These are phyloP conservation scores for Neoarius graeffei DNA, from an alignment of 2,113 vertebrate genomes.

Conservation along the genomic window DNA sequence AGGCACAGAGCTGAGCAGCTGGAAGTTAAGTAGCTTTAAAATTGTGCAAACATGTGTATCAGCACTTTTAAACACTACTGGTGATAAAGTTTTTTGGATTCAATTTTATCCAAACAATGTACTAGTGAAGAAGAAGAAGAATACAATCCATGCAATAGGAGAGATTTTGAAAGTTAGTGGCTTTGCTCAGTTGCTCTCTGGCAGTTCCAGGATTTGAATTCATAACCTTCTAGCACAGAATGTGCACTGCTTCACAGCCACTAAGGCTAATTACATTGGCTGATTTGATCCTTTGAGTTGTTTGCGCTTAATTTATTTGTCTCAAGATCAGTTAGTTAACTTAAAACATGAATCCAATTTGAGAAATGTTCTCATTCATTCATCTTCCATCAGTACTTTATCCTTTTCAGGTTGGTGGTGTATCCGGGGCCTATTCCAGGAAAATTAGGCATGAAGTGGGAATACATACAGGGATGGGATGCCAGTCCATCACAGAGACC, in stretches of 20 bases:
- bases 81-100: not conserved
- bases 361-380: not conserved
- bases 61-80: slow-evolving; percentile 25
- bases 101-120: slow-evolving; percentile 16
- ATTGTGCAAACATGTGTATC: slow-evolving; percentile 10
- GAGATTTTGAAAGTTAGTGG: not conserved
- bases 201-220: not conserved
- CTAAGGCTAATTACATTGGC: not conserved
- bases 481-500: not conserved
- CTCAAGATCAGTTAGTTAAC: not conserved
- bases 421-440: not conserved
- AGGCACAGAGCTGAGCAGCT: not conserved
- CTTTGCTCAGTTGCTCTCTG: not conserved
- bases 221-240: not conserved
- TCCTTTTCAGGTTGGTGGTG: not conserved
- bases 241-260: not conserved
- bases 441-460: not conserved
- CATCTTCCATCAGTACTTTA: not conserved
- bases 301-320: not conserved
- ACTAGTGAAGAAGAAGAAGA: not conserved
- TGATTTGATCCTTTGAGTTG: not conserved
- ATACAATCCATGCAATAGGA: not conserved
- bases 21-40: slow-evolving; percentile 3
- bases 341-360: not conserved
- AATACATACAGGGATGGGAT: not conserved